Evolutionary conservation across 2,888 invertebrate species (phyloP).

Genomic region (Drosophila recens): DNA sequence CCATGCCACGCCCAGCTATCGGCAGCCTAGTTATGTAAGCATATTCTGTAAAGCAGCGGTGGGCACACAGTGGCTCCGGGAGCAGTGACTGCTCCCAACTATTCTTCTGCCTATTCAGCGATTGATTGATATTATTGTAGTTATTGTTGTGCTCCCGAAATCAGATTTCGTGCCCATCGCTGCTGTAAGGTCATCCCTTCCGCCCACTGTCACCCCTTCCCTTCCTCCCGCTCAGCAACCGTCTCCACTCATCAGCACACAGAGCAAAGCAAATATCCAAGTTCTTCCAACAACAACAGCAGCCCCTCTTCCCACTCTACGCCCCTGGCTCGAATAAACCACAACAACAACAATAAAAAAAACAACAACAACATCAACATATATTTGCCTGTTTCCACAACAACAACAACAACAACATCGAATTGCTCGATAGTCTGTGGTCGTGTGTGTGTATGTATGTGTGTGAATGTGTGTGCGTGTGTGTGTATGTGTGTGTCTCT

Average conservation of each 20-base stretch:
- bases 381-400: conserved; percentile 12
- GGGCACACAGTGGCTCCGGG: too few relatives aligned
- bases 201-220: background rate
- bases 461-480: conserved; percentile 31
- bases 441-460: conserved; percentile 16
- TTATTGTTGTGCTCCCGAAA: too few relatives aligned
- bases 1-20: conserved; percentile 32
- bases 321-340: conserved; percentile 61
- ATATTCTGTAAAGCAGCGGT: background rate
- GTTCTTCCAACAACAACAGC: conserved; percentile 62
- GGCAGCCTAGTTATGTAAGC: conserved; percentile 8
- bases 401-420: conserved; percentile 6
- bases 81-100: too few relatives aligned
- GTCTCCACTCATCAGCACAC: background rate
- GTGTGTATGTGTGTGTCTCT: conserved; percentile 34
- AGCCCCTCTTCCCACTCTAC: conserved; percentile 7
- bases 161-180: too few relatives aligned
- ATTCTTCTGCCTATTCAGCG: too few relatives aligned
- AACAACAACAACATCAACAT: conserved; percentile 1
- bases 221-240: background rate
- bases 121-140: too few relatives aligned
- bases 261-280: conserved; percentile 58
- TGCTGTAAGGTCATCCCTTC: background rate
- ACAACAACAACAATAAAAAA: conserved; percentile 6
- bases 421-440: conserved; percentile 25